Evolutionary conservation across 2,797 vertebrate species (phyloP).

Genomic region (Oreochromis grahami): DNA sequence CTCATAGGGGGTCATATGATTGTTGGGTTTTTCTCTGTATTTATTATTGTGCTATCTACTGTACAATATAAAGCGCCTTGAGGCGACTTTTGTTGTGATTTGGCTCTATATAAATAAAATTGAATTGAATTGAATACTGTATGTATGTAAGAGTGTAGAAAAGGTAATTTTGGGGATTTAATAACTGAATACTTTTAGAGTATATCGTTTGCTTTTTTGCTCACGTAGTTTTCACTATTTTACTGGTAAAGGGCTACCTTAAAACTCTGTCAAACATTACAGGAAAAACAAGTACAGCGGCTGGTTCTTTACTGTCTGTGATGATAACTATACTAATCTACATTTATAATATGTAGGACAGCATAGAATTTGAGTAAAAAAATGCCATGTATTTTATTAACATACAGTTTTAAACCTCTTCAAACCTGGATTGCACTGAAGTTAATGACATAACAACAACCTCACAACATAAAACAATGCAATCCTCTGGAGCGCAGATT

Average conservation of each 20-base stretch:
- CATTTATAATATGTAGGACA: not conserved
- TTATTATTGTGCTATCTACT: too few relatives aligned
- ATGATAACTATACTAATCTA: not conserved
- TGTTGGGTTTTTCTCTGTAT: too few relatives aligned
- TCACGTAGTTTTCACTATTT: not conserved
- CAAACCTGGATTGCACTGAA: not conserved
- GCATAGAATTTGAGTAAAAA: not conserved
- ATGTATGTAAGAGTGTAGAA: not conserved
- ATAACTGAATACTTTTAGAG: not conserved
- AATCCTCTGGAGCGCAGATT: not conserved
- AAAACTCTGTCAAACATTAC: not conserved
- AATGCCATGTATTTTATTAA: not conserved
- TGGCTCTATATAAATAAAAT: too few relatives aligned
- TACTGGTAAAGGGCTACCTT: not conserved
- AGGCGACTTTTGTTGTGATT: too few relatives aligned
- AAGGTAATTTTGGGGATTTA: accelerated
- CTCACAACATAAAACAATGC: not conserved
- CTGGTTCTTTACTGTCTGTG: accelerated
- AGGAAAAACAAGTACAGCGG: not conserved
- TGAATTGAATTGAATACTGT: too few relatives aligned
- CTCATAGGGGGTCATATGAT: too few relatives aligned
- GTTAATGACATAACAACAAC: not conserved
- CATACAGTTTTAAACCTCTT: not conserved
- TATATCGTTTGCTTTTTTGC: not conserved
- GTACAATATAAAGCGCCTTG: too few relatives aligned